These are phyloP conservation scores for Hystrix brachyura DNA, from an alignment of 2,113 vertebrate genomes.

Conservation along the genomic window DNA sequence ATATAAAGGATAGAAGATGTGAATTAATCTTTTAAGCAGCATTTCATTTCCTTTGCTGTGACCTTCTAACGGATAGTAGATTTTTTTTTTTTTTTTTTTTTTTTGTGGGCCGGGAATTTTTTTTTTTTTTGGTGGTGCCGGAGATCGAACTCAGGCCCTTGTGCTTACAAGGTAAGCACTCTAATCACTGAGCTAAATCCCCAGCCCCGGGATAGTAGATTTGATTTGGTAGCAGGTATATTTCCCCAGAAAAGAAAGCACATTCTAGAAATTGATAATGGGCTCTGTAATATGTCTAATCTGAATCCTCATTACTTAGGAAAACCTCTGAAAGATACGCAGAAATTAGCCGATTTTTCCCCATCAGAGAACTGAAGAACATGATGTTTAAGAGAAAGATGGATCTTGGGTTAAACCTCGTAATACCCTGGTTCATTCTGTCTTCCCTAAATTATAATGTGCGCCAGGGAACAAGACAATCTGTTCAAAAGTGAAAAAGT, in stretches of 20 bases:
- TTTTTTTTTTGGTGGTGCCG: too few species aligned
- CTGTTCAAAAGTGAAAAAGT: not conserved
- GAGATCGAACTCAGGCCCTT: too few species aligned
- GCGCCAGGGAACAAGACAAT: not conserved
- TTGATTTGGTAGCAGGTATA: not conserved
- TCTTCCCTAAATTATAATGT: constrained; percentile 36
- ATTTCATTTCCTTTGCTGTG: constrained; percentile 26
- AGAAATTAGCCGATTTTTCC: not conserved
- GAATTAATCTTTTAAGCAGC: not conserved
- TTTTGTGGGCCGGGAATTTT: too few species aligned
- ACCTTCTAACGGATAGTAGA: too few species aligned
- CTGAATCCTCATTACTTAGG: accelerated
- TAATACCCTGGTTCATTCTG: not conserved
- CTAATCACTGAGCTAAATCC: too few species aligned
- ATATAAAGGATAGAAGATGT: not conserved
- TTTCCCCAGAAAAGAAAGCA: not conserved
- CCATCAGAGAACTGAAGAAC: not conserved
- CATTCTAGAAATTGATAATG: not conserved
- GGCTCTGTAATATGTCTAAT: not conserved
- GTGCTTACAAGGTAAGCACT: too few species aligned
- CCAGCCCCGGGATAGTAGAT: not conserved
- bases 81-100: too few species aligned
- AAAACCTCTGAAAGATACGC: not conserved
- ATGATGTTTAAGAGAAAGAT: constrained; percentile 34
- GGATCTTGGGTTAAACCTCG: not conserved